Base-by-base conservation (phyloP, 2,888 invertebrate species). In the Aproaerema taeniolella region DNA sequence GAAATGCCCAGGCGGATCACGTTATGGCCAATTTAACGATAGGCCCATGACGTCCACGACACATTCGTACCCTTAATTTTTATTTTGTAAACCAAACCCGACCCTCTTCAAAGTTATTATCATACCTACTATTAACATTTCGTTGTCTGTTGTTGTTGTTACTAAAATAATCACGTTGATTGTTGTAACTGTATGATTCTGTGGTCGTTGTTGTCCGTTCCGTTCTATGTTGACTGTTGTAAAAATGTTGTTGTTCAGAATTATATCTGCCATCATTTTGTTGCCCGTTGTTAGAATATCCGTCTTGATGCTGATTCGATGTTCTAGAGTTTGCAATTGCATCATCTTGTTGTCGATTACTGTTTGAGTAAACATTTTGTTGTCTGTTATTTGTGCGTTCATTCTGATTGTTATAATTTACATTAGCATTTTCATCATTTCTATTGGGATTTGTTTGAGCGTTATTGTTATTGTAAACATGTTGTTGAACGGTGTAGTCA, bases 301-400 rank as follows among this genome's bases (percentile, higher is more conserved):
- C 16, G 7, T 15, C 16, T 31, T 6, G 31, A 10, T 15, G 13
- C 14, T n/a, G 31, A 26, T 26, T 26, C 6, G n/a, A 2, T 26
- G 31, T 16, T 31, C 2, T n/a, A n/a, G 15, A n/a, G n/a, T 17
- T n/a, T n/a, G n/a, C n/a, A n/a, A n/a, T n/a, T n/a, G n/a, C 7
- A 28, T n/a, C 13, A 25, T n/a, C 13, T 10, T 35, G 15, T 35
- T 13, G 35, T 15, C 28, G 26, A 35, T 16, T 34, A 14, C 25
- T 20, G 11, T 34, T 26, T 3, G n/a, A 26, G n/a, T 26, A 26
- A 5, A 9, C 26, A 3, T 26, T n/a, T 14, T 24, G 13, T 25
- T 20, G 13, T 29, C 29, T 3, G 9, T 25, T 24, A n/a, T 25
- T 25, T 5, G 2, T 26, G 26, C n/a, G 5, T 9, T 3, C 6